phyloP scores from a whole-genome alignment of 2,113 vertebrate genomes.

The human (Homo sapiens) region GRCh38 chr7:14403501-14404000 shows the following conservation, averaged over 20 bases:
- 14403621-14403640: slow-evolving; percentile 56
- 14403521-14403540: slow-evolving; percentile 53
- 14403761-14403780: slow-evolving; percentile 1
- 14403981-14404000: background rate
- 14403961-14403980: background rate
- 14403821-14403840: background rate
- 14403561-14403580: slow-evolving; percentile 75
- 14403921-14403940: background rate
- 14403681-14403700: slow-evolving; percentile 47
- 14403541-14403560: slow-evolving; percentile 76
- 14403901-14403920: background rate
- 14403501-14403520: slow-evolving; percentile 75
- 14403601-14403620: slow-evolving; percentile 48
- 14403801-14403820: background rate
- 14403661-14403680: slow-evolving; percentile 65
- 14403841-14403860: background rate
- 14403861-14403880: background rate
- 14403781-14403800: background rate
- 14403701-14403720: slow-evolving; percentile 48
- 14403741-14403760: background rate
- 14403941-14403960: background rate
- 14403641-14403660: slow-evolving; percentile 55
- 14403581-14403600: slow-evolving; percentile 62
- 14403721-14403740: background rate
- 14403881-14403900: background rate